Evolutionary conservation across 2,797 vertebrate genomes (phyloP), one percentile per base, ranked within the genome.

Genomic region (Enteromius viviparus): DNA sequence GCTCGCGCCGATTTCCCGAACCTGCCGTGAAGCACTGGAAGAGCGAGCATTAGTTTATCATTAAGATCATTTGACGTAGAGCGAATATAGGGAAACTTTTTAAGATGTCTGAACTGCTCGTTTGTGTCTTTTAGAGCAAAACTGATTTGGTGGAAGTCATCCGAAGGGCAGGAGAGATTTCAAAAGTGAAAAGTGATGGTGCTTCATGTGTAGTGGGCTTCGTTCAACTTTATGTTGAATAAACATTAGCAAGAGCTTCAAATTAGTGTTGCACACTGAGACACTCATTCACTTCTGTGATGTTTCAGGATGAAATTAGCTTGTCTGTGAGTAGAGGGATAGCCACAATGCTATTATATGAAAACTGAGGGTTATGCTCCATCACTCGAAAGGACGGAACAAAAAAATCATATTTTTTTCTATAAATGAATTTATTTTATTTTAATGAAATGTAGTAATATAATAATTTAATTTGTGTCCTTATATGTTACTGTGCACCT

Each of bases 21-120:
- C 75, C 40, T 45, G 6, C 9, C 0, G 14, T 14, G 1, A 47
- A 5, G 58, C n/a, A 47, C 53, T 55, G 58, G 14, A 49, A 55
- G 40, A 55, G 47, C 70, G 32, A 82, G 65, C 60, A 72, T 76
- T 84, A 68, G 64, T 69, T 85, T 83, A 79, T 82, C 49, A 21
- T 81, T 79, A 80, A 60, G 49, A 78, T 29, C 45, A 62, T 47
- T 64, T 77, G 23, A 17, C 6, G 2, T n/a, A 0, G 75, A 62
- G 55, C 4, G 37, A 77, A 62, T 45, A 11, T 19, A 32, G 23
- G 23, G 23, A 29, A 17, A 2, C 23, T 14, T 64, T 19, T 64
- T 8, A 75, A 40, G 19, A 21, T 55, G 29, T 74, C 29, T 74
- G 69, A 64, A 29, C 49, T 53, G 8, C 32, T 65, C 1, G 34